Base-by-base conservation (phyloP, 2,797 vertebrate genomes). In the Danio choprae region DNA sequence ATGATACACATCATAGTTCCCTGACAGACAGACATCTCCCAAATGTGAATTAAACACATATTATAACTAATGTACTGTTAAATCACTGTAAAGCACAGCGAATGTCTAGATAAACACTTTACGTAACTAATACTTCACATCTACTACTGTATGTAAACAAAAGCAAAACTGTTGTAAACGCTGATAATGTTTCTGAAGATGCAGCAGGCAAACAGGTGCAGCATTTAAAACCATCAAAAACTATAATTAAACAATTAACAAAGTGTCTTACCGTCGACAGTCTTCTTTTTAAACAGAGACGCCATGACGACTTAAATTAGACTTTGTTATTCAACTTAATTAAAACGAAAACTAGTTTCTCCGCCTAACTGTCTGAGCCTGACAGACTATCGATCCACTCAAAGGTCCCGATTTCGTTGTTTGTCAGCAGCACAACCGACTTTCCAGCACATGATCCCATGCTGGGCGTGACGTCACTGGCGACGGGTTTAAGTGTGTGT, bases 201-300 rank as follows among this genome's bases (percentile, higher is more conserved):
- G 59, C 22, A 65, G 41, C 40, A 58, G 43, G 13, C 8, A 65
- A 56, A 40, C 59, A 43, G 69, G 59, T 77, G 29, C 51, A 12
- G 6, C 9, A 40, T 44, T 63, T 2, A 64, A 40, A n/a, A 76
- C 43, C 58, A 1, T 5, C 29, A 10, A 15, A 22, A 74, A 50
- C 40, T 53, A 58, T 36, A n/a, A 50, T 53, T 13, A 77, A 82
- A 64, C 29, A 74, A 44, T 41, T 44, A 77, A 65, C 22, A 79
- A 85, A 80, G 64, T 72, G 91, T 95, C 97, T 98, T 91, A 99
- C 97, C 97, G 8, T 99, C 97, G 56, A 95, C 95, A 0, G 96
- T 99, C 90, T 98, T 98, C 95, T 97, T 99, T 95, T 97, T 99
- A 89, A 99, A 98, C 77, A 98, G 89, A 60, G 94, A 96, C 78